Percentiles rank a stretch among this genome's conserved stretches.
phyloP scores from a whole-genome alignment of 2,888 invertebrate genomes.

The Apotomis turbidana region DNA sequence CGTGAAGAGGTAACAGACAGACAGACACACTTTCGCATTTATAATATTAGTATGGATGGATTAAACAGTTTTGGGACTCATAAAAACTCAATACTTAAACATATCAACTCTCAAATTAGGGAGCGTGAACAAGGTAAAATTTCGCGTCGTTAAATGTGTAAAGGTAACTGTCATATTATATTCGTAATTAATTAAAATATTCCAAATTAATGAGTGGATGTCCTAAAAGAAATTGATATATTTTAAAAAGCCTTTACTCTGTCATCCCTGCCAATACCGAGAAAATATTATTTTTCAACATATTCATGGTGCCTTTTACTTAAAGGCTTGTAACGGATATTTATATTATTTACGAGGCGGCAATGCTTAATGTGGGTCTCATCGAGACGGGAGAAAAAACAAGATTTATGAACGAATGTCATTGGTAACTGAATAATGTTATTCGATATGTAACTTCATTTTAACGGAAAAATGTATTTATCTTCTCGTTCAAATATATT shows the following conservation, averaged over 20 bases:
- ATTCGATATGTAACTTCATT: conserved; percentile 29
- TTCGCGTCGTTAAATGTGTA: no score
- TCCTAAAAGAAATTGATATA: no score
- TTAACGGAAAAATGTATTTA: conserved; percentile 10
- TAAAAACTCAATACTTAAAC: no score
- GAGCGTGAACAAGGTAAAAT: no score
- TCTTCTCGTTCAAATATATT: not conserved
- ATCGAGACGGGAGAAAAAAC: conserved; percentile 24
- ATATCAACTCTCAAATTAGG: no score
- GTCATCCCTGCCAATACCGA: not conserved
- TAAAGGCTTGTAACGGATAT: conserved; percentile 11
- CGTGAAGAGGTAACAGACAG: no score
- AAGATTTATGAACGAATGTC: conserved; percentile 27
- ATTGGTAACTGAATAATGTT: conserved; percentile 25
- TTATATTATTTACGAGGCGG: conserved; percentile 33
- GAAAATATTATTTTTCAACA: not conserved
- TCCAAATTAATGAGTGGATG: no score
- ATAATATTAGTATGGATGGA: no score
- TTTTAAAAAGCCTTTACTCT: not conserved
- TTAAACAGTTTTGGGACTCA: no score
- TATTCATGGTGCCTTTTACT: not conserved
- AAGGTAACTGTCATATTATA: no score
- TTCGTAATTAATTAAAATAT: no score
- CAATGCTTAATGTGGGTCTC: conserved; percentile 19
- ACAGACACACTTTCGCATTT: no score